phyloP scores from a whole-genome alignment of 2,888 invertebrate species.

The Periphyllus acericola region DNA sequence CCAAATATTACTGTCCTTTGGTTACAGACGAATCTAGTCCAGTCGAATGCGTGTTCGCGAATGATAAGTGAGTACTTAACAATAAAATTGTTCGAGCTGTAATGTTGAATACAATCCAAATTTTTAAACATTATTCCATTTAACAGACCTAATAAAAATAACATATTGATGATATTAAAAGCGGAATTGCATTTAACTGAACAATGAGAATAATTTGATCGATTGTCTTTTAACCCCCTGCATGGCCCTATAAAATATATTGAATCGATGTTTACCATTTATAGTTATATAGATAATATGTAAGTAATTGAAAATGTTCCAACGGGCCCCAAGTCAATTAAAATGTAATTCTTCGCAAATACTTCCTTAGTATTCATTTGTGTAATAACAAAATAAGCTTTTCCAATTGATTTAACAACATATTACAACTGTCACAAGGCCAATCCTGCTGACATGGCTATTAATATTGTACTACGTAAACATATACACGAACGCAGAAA shows the following conservation, averaged over 20 bases:
- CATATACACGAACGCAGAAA: neutral
- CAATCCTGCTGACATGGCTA: neutral
- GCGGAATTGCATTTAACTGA: too few species aligned
- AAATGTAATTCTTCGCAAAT: neutral
- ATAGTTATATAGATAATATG: neutral
- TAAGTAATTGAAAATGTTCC: neutral
- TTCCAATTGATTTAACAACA: too few species aligned
- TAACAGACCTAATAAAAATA: too few species aligned
- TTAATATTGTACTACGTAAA: neutral
- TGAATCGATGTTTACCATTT: too few species aligned
- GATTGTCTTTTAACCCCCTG: too few species aligned
- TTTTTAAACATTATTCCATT: too few species aligned
- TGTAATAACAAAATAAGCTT: neutral
- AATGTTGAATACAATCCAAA: neutral
- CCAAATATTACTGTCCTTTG: slow-evolving; percentile 73
- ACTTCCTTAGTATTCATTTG: slow-evolving; percentile 12
- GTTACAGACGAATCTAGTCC: slow-evolving; percentile 71
- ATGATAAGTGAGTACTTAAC: slow-evolving; percentile 73
- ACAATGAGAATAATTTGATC: too few species aligned
- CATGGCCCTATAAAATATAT: too few species aligned
- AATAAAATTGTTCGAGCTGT: neutral
- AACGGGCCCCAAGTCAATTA: neutral
- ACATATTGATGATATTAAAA: too few species aligned
- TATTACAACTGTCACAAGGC: neutral
- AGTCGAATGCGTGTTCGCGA: slow-evolving; percentile 77